Percentiles rank a stretch among this genome's conserved stretches.
phyloP scores from a whole-genome alignment of 2,888 invertebrate genomes.

The Dolichomitus sp. region DNA sequence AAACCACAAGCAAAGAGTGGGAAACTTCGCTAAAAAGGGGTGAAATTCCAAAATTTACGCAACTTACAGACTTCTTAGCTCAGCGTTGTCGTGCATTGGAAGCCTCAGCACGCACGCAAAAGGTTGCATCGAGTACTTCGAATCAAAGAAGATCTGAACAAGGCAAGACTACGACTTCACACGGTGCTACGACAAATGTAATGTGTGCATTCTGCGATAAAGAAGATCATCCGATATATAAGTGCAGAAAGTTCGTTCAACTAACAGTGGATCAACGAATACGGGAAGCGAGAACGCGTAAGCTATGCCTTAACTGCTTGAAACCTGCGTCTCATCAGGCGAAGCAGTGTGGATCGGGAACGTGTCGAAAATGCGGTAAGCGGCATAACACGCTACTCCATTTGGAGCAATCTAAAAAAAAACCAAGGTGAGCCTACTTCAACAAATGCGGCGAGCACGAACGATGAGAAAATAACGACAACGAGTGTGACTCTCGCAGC shows the following conservation, averaged over 20 bases:
- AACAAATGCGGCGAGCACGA: neutral
- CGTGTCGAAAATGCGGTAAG: constrained; percentile 23
- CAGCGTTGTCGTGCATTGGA: constrained; percentile 59
- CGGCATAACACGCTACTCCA: constrained; percentile 22
- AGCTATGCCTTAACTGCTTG: constrained; percentile 32
- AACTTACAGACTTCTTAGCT: constrained; percentile 66
- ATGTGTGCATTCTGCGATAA: constrained; percentile 20
- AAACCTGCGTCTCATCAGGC: constrained; percentile 1
- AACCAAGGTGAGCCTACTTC: neutral
- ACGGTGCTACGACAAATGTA: constrained; percentile 20
- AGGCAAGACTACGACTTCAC: neutral
- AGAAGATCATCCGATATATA: no score
- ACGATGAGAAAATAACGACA: neutral
- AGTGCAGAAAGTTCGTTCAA: no score
- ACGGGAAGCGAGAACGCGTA: constrained; percentile 10
- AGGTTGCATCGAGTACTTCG: neutral
- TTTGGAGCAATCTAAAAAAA: constrained; percentile 1
- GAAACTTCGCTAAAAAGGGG: constrained; percentile 49
- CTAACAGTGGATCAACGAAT: constrained; percentile 28
- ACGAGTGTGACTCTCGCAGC: constrained; percentile 27
- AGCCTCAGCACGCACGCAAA: neutral
- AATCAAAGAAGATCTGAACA: neutral
- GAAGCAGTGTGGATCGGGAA: neutral
- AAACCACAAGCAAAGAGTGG: constrained; percentile 59
- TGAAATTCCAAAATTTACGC: constrained; percentile 7